Evolutionary conservation across 2,888 invertebrate genomes (phyloP), one percentile per base, ranked within the genome.

Genomic region (Campoletis raptor): DNA sequence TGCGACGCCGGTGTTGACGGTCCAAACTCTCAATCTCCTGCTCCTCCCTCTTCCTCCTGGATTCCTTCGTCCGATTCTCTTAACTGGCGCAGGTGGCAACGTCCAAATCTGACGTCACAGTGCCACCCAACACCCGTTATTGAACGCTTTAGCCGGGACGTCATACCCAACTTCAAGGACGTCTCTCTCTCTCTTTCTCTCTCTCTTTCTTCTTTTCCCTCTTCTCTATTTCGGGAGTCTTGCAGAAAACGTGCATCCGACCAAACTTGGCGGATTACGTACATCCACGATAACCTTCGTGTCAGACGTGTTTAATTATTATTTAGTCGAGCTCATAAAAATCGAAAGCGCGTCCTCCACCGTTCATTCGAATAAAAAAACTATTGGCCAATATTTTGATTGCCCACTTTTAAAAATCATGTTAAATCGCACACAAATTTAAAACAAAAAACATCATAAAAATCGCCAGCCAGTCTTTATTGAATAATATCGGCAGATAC

Each of bases 91-190:
- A 84, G 87, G 86, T 89, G 88, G 89, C 88, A 88, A 86, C 89
- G 89, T 90, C 48, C 88, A 86, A 90, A 88, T 87, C 90, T 94
- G 93, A 94, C 93, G 93, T 93, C 93, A 93, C 90, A 82, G 86
- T 87, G 87, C 91, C 93, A 93, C 93, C 93, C 92, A 90, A 92
- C 91, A 90, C 91, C 92, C 90, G 91, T 90, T 92, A 93, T 93
- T 92, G 93, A 94, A 90, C 93, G 91, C 24, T 74, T 36, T 54
- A 89, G 89, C 87, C 30, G 83, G 85, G 90, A 93, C 93, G 93
- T 93, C 93, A 94, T 92, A 88, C 89, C 90, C 90, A 89, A 89
- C 91, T 85, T 89, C 93, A 93, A 94, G 94, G 94, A 93, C 94
- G 93, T 89, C 76, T 77, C 54, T 42, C 64, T 64, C 70, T 45